Percentiles rank a stretch among this genome's conserved stretches.
Evolutionary conservation across 1,140 invertebrate species (phyloP).

Genomic region (Cotesia chilonis): DNA sequence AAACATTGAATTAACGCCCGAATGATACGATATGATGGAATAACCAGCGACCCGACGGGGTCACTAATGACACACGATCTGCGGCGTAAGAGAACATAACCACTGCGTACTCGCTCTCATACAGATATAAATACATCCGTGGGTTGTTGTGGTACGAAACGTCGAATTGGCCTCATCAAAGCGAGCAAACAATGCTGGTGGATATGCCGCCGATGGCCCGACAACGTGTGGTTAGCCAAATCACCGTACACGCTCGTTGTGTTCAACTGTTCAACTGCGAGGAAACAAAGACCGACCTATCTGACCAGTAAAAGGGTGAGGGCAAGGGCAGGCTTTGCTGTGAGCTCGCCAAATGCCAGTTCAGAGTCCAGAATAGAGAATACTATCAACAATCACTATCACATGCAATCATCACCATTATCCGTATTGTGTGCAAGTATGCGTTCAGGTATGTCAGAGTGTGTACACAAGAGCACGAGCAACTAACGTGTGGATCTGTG

Average conservation of each 20-base stretch:
- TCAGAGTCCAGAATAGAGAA: slow-evolving; percentile 5
- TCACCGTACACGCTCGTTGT: slow-evolving; percentile 53
- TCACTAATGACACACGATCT: slow-evolving; percentile 63
- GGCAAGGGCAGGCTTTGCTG: slow-evolving; percentile 24
- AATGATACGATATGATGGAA: slow-evolving; percentile 35
- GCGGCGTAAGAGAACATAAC: slow-evolving; percentile 23
- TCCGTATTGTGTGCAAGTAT: no score
- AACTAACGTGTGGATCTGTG: no score
- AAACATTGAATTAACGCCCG: slow-evolving; percentile 16
- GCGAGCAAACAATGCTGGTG: slow-evolving; percentile 63
- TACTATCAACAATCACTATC: slow-evolving; percentile 5
- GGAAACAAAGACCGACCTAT: slow-evolving; percentile 10
- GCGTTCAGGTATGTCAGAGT: no score
- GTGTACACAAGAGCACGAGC: no score
- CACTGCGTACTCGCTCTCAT: slow-evolving; percentile 22
- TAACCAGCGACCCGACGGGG: slow-evolving; percentile 50
- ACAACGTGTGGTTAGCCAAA: slow-evolving; percentile 67
- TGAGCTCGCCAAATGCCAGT: slow-evolving; percentile 33
- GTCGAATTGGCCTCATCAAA: slow-evolving; percentile 67
- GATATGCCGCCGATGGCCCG: slow-evolving; percentile 58
- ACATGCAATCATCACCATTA: no score
- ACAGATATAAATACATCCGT: neutral
- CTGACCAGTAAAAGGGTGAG: slow-evolving; percentile 14
- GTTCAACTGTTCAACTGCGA: neutral
- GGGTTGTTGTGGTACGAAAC: slow-evolving; percentile 24